Percentiles rank a stretch among this genome's conserved stretches.
These are phyloP conservation scores for Dasysyrphus albostriatus DNA, from an alignment of 2,888 invertebrate species.

Conservation along the genomic window DNA sequence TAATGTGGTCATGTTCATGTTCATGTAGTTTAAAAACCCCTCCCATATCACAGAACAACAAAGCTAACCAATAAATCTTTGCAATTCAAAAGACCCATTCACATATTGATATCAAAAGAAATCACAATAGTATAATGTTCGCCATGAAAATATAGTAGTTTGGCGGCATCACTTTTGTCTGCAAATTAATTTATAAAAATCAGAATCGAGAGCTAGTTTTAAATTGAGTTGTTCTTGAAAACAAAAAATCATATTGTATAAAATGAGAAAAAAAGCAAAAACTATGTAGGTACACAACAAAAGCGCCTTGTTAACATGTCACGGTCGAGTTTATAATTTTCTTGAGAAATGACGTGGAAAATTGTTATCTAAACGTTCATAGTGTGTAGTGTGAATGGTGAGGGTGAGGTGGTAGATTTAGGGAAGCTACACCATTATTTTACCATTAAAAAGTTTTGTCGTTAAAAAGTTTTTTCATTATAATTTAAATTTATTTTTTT, in stretches of 20 bases:
- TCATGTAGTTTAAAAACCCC: constrained; percentile 10
- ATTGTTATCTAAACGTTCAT: not conserved
- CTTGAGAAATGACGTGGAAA: constrained; percentile 34
- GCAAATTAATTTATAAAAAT: constrained; percentile 37
- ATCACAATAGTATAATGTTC: constrained; percentile 1
- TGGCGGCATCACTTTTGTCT: constrained; percentile 42
- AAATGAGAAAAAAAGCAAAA: not conserved
- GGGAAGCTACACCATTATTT: constrained; percentile 16
- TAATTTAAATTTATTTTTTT: too few species aligned
- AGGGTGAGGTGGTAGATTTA: not conserved
- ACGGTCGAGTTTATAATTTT: constrained; percentile 49
- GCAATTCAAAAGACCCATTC: constrained; percentile 7
- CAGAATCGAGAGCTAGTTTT: constrained; percentile 39
- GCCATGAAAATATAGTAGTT: not conserved
- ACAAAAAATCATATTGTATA: not conserved
- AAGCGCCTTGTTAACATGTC: constrained; percentile 61
- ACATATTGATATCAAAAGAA: constrained; percentile 27
- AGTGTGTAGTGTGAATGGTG: not conserved
- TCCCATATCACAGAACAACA: constrained; percentile 33
- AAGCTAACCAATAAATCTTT: constrained; percentile 30
- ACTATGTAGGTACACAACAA: constrained; percentile 17
- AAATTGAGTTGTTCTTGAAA: constrained; percentile 48
- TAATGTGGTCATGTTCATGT: too few species aligned
- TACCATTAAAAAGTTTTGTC: constrained; percentile 10
- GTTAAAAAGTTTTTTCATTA: constrained; percentile 30